Percentiles rank a stretch among this genome's conserved stretches.
Evolutionary conservation across 1,140 invertebrate genomes (phyloP).

Genomic region (Mamestra configurata): DNA sequence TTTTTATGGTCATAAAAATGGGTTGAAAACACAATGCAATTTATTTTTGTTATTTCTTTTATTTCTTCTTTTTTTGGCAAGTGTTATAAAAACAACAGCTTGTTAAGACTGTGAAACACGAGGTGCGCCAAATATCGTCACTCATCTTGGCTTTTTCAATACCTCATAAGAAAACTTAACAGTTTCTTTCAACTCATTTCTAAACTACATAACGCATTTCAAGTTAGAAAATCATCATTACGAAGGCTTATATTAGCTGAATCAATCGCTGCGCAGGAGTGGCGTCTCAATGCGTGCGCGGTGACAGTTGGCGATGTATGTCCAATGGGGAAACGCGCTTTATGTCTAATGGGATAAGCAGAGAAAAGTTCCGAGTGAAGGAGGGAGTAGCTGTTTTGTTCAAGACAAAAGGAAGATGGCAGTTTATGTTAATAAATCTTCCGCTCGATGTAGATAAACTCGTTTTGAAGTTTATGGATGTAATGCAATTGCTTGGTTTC

Average conservation of each 20-base stretch:
- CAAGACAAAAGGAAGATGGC: not conserved
- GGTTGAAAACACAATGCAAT: too few relatives aligned
- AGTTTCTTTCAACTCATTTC: slow-evolving; percentile 13
- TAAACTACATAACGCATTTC: slow-evolving; percentile 10
- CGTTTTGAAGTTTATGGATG: too few relatives aligned
- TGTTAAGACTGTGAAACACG: too few relatives aligned
- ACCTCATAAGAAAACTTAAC: not conserved
- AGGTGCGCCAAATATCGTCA: not conserved
- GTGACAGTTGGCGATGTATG: slow-evolving; percentile 70
- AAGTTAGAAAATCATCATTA: slow-evolving; percentile 67
- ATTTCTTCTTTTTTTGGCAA: too few relatives aligned
- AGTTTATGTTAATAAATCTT: not conserved
- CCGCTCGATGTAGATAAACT: not conserved
- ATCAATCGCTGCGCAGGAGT: slow-evolving; percentile 71
- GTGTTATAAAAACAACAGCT: too few relatives aligned
- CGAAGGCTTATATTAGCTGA: slow-evolving; percentile 75
- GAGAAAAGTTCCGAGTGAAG: slow-evolving; percentile 17
- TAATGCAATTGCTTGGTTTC: too few relatives aligned
- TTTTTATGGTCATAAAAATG: too few relatives aligned
- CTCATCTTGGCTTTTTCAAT: not conserved
- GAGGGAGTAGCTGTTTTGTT: slow-evolving; percentile 17
- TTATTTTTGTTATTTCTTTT: too few relatives aligned
- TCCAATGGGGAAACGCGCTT: slow-evolving; percentile 31
- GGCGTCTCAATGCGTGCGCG: slow-evolving; percentile 66
- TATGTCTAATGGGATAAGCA: slow-evolving; percentile 26